phyloP scores from a whole-genome alignment of 2,113 vertebrate species.

The Oncorhynchus keta region DNA sequence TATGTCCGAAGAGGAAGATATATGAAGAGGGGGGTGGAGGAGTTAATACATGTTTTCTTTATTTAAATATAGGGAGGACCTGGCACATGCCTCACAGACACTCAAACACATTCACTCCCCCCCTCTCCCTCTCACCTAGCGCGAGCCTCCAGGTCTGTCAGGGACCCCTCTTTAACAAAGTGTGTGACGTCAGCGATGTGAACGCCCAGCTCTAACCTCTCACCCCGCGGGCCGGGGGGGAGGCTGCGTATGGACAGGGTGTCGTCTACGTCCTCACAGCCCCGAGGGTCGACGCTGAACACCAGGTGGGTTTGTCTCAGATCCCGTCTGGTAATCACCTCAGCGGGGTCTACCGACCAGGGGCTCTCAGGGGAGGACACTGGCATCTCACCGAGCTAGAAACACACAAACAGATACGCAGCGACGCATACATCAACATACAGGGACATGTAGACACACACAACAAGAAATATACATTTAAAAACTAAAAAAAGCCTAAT shows the following conservation, averaged over 20 bases:
- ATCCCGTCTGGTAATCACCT: constrained; percentile 60
- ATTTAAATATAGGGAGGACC: no score
- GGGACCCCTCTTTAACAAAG: constrained; percentile 84
- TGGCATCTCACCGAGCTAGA: constrained; percentile 90
- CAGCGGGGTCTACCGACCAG: constrained; percentile 68
- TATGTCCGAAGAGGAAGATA: no score
- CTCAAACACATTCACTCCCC: not conserved
- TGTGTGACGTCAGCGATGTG: constrained; percentile 96
- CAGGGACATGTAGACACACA: constrained; percentile 4
- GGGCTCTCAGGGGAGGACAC: constrained; percentile 77
- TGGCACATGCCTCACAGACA: no score
- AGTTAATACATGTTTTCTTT: no score
- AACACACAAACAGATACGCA: constrained; percentile 21
- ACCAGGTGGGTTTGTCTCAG: constrained; percentile 83
- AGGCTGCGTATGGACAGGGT: constrained; percentile 81
- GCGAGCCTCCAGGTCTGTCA: constrained; percentile 86
- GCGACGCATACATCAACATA: not conserved
- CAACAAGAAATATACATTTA: not conserved
- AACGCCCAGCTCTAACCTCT: constrained; percentile 86
- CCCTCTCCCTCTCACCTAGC: constrained; percentile 70
- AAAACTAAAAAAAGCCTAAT: no score
- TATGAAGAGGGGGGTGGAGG: no score
- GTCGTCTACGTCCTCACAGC: constrained; percentile 95
- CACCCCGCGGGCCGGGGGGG: constrained; percentile 61
- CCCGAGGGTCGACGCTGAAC: constrained; percentile 93